Evolutionary conservation across 2,888 invertebrate genomes (phyloP).

Genomic region (Drosophila formosana): DNA sequence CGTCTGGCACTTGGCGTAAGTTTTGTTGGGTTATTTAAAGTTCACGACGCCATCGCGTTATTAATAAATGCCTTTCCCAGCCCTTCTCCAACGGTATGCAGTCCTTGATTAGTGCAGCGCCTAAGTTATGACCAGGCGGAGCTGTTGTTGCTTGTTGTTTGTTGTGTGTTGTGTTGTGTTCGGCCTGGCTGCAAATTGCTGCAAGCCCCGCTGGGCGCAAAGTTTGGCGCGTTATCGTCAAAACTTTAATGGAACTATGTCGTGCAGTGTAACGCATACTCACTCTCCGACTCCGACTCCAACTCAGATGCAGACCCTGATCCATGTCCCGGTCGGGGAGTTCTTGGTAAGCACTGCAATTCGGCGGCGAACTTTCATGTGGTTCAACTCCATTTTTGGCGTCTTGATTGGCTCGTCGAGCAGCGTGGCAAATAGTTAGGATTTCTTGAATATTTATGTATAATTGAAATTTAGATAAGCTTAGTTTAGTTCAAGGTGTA

Average conservation of each 20-base stretch:
- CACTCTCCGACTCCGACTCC: neutral
- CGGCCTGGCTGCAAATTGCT: slow-evolving; percentile 56
- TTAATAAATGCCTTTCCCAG: slow-evolving; percentile 61
- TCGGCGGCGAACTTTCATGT: slow-evolving; percentile 16
- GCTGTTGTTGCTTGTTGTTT: neutral
- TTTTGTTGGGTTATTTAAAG: slow-evolving; percentile 62
- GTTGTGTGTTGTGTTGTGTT: slow-evolving; percentile 1
- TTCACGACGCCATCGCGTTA: slow-evolving; percentile 53
- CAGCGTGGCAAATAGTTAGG: slow-evolving; percentile 9
- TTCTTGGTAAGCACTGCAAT: slow-evolving; percentile 9
- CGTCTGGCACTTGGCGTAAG: slow-evolving; percentile 9
- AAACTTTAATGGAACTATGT: slow-evolving; percentile 71
- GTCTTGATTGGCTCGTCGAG: slow-evolving; percentile 18
- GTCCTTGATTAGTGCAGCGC: slow-evolving; percentile 64
- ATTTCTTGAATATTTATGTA: slow-evolving; percentile 10
- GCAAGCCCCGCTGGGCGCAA: slow-evolving; percentile 59
- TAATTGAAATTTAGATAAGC: slow-evolving; percentile 13
- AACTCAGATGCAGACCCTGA: neutral
- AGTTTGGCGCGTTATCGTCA: slow-evolving; percentile 69
- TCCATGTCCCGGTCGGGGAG: neutral
- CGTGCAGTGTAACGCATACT: slow-evolving; percentile 53
- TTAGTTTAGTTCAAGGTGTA: neutral
- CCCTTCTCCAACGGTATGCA: slow-evolving; percentile 40
- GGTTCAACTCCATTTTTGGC: slow-evolving; percentile 10
- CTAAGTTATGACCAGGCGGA: slow-evolving; percentile 52